phyloP scores from a whole-genome alignment of 2,888 invertebrate genomes.

The Parnassius smintheus region DNA sequence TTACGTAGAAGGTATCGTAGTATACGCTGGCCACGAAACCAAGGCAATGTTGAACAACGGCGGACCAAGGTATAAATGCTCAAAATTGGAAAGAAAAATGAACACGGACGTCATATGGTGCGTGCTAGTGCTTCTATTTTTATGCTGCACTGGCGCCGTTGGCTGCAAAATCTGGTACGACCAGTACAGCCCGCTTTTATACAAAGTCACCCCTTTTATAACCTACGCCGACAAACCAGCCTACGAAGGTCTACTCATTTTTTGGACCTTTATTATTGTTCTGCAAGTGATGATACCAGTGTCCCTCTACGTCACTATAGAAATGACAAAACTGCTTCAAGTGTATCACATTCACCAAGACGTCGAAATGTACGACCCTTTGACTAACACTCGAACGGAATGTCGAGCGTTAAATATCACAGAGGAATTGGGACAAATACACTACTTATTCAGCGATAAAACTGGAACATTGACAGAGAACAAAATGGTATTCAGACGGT shows the following conservation, averaged over 20 bases:
- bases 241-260: slow-evolving; percentile 91
- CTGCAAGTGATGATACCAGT: slow-evolving; percentile 98
- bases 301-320: slow-evolving; percentile 97
- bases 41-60: slow-evolving; percentile 99
- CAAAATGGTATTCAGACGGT: slow-evolving; percentile 96
- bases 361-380: slow-evolving; percentile 90
- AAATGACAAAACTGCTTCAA: slow-evolving; percentile 97
- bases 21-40: slow-evolving; percentile 98
- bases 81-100: slow-evolving; percentile 95
- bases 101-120: slow-evolving; percentile 98
- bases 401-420: slow-evolving; percentile 98
- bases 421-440: slow-evolving; percentile 96
- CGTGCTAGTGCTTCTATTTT: slow-evolving; percentile 92
- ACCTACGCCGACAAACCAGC: slow-evolving; percentile 82
- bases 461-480: slow-evolving; percentile 99
- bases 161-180: slow-evolving; percentile 94
- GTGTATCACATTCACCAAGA: slow-evolving; percentile 97
- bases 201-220: slow-evolving; percentile 84
- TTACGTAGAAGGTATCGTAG: slow-evolving; percentile 96
- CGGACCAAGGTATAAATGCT: slow-evolving; percentile 95
- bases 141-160: slow-evolving; percentile 95
- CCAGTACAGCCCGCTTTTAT: slow-evolving; percentile 64
- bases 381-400: slow-evolving; percentile 87
- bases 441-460: slow-evolving; percentile 97
- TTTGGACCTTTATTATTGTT: slow-evolving; percentile 97